Evolutionary conservation across 2,113 vertebrate genomes (phyloP), one percentile per base, ranked within the genome.

Genomic region (Oncorhynchus keta): DNA sequence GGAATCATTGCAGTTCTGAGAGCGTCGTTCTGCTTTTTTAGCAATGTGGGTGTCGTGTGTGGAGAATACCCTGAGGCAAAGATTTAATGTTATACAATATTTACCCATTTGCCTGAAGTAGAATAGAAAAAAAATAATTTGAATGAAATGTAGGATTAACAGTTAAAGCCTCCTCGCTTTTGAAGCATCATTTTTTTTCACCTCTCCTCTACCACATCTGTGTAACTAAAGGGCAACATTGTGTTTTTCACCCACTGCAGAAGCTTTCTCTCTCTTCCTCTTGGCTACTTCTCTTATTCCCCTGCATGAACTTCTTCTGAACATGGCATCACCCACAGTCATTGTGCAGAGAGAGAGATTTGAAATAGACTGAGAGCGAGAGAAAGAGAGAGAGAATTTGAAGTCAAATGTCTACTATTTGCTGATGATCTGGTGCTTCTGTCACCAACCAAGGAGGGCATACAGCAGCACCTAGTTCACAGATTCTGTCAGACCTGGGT

Each of bases 321-420:
- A 39, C 39, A 28, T 12, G 78, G 75, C 55, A 26, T 84, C 88
- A 78, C 76, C 76, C 72, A 79, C 84, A 83, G 80, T 81, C 76
- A 73, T 78, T 4, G 76, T 79, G 75, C 11, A 18, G 30, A 66
- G 64, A 30, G 26, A 3, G 64, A 30, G 26, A 66, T 69, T 30
- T 20, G 24, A 26, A 32, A 13, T n/a, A 24, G 61, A 64, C 6
- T 4, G 61, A 64, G 61, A 64, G 61, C 22, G 59, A 32, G 24
- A 65, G 62, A 62, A 7, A 66, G 64, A 70, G 4, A 49, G 70
- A 74, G 59, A 35, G 6, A 35, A 35, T 35, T 35, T 35, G 35
- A 35, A 7, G 35, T 35, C 35, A 35, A 35, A 35, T 35, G 35
- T 35, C 35, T 35, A 35, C 35, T 35, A 35, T 35, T 35, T 35